Base-by-base conservation (phyloP, 1,140 invertebrate species). In the Megalopta genalis region DNA sequence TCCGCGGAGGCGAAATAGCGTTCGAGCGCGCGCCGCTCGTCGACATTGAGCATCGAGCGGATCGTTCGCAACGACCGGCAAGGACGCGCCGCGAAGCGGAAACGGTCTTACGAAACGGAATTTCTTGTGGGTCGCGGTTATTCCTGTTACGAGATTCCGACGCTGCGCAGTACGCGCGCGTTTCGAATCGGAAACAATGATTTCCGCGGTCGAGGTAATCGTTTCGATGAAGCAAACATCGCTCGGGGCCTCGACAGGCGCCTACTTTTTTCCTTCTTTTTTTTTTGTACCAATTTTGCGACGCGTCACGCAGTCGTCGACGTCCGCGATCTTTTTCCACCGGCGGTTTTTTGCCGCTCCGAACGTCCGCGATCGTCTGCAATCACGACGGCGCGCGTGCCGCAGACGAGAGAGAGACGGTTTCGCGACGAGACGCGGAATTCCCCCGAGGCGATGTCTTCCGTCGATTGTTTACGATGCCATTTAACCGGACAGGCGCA, bases 171-270 rank as follows among this genome's bases (percentile, higher is more conserved):
- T 59, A 73, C 14, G 16, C 18, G 46, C 46, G 18, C 59, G 54
- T 63, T 67, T 69, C 68, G 72, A 73, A 76, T 84, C 77, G 83
- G 80, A 81, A 83, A 73, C 77, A 66, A 84, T 84, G 27, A 81
- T 84, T 81, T 81, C 59, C 68, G 77, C 59, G 77, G 46, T 21
- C 69, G 78, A 77, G 76, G 69, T 84, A 85, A 85, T 70, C 83
- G 82, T 42, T 67, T 75, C 72, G 27, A 84, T 72, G 68, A 69
- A 84, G 77, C 73, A 84, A 73, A 81, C 82, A 84, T 72, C 59
- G 71, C 10, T 14, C 64, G 66, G 37, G 23, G 60, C 65, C n/a
- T 46, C 42, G 18, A 70, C 67, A 42, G 46, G 46, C 59, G 46
- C 46, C 57, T 62, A 8, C 2, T 52, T 32, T 63, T 59, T 59